Evolutionary conservation across 2,113 vertebrate species (phyloP).

Genomic region (Corythornis madagascariensis): DNA sequence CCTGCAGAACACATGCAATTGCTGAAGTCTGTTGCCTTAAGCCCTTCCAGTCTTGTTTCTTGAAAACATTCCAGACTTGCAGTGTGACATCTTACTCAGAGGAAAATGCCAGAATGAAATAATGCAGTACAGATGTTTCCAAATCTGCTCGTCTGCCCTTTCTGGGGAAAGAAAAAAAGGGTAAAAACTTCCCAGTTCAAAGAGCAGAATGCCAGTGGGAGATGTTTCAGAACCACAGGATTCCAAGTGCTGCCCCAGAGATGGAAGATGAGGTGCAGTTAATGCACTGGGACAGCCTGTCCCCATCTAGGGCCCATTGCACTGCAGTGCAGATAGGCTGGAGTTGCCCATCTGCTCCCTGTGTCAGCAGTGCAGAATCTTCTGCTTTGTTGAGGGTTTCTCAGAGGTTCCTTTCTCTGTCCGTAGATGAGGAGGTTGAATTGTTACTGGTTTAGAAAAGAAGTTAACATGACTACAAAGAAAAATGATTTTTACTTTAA

Average conservation of each 20-base stretch:
- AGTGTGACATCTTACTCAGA: not conserved
- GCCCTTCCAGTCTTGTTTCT: not conserved
- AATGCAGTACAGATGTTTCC: not conserved
- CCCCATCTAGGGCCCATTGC: not conserved
- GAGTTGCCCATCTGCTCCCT: not conserved
- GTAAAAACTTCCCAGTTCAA: not conserved
- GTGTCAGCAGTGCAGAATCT: not conserved
- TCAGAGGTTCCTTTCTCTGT: not conserved
- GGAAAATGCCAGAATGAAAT: not conserved
- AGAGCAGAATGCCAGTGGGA: not conserved
- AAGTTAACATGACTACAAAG: not conserved
- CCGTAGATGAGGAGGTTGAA: not conserved
- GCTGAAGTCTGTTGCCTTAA: not conserved
- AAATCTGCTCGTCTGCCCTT: not conserved
- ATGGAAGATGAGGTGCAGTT: not conserved
- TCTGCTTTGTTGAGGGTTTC: not conserved
- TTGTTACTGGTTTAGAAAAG: not conserved
- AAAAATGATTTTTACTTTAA: not conserved
- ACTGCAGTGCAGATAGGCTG: not conserved
- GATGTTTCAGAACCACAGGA: not conserved
- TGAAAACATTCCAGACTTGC: not conserved
- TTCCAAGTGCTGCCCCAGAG: not conserved
- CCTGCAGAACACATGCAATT: not conserved
- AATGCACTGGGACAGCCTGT: not conserved
- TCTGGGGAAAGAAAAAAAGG: not conserved